Base-by-base conservation (phyloP, 1,140 invertebrate species). In the Campoletis sonorensis region DNA sequence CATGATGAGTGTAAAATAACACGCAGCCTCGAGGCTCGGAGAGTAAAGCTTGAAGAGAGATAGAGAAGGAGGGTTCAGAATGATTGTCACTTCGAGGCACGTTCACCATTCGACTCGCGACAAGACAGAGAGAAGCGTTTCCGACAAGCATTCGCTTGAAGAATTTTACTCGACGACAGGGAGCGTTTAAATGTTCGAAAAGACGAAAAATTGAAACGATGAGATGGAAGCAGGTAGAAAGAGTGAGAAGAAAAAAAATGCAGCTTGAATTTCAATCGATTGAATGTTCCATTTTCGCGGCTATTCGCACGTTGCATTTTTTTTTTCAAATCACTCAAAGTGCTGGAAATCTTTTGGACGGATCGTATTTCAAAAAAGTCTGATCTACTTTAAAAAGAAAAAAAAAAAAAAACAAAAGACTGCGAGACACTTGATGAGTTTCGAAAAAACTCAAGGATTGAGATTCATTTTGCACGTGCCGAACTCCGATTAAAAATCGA, bases 11-110 rank as follows among this genome's bases (percentile, higher is more conserved):
- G 23, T 64, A 16, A 26, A 26, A 64, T 64, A 64, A 54, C 16
- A n/a, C 16, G 11, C 51, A 54, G 18, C 40, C 61, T 23, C 61
- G 61, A 64, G 61, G 0, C 61, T 54, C 61, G 23, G 27, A 23
- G 61, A 64, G 21, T 23, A 5, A 45, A 45, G 40, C 8, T 45
- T 13, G 8, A 45, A 64, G 61, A 23, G 23, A 26, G 61, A 23
- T 10, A 23, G 61, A 64, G 23, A 64, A 23, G 27, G 21, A 26
- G 23, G 61, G 23, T 15, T 64, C 61, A 13, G 23, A 64, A 64
- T 27, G n/a, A 64, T 64, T 64, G 61, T 64, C 21, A 64, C 61
- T 64, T 27, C 61, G 61, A 64, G 61, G 61, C 61, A 64, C 61
- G 61, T 64, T 64, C 61, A 26, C 11, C 21, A 64, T 26, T 64